A percentile compares a stretch with the other conserved stretches of the same genome.
Evolutionary conservation across 2,113 vertebrate genomes (phyloP).

Genomic region (Prunella fulvescens): DNA sequence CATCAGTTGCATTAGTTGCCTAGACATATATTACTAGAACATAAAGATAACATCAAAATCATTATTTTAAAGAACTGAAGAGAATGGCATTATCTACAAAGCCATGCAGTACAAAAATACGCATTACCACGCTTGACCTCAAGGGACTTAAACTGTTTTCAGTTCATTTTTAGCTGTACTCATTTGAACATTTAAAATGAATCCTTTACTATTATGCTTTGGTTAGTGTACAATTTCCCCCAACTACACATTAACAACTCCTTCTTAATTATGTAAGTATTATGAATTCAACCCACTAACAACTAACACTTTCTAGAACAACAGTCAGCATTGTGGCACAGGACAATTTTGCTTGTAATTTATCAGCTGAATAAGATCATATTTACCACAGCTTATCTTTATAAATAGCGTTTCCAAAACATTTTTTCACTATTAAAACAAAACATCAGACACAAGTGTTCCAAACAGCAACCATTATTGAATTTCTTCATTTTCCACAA

Average conservation of each 20-base stretch:
- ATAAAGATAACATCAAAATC: constrained; percentile 6
- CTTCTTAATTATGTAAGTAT: constrained; percentile 9
- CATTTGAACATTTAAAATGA: not conserved
- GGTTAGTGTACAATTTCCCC: not conserved
- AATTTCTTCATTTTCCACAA: constrained; percentile 45
- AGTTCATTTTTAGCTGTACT: not conserved
- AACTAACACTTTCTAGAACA: not conserved
- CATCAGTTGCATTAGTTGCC: constrained; percentile 15
- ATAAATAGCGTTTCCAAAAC: not conserved
- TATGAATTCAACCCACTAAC: not conserved
- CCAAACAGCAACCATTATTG: constrained; percentile 9
- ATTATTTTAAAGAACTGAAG: constrained; percentile 1
- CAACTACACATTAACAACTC: not conserved
- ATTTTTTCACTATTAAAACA: constrained; percentile 4
- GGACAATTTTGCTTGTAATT: not conserved
- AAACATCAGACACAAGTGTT: not conserved
- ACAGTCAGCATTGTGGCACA: not conserved
- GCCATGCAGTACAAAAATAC: not conserved
- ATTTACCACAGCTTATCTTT: constrained; percentile 1
- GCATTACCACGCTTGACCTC: not conserved
- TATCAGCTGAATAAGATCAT: not conserved
- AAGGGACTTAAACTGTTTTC: not conserved
- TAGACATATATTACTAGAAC: not conserved
- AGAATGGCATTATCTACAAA: constrained; percentile 22
- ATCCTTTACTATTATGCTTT: not conserved